phyloP scores from a whole-genome alignment of 2,113 vertebrate genomes.

The Murina feae region DNA sequence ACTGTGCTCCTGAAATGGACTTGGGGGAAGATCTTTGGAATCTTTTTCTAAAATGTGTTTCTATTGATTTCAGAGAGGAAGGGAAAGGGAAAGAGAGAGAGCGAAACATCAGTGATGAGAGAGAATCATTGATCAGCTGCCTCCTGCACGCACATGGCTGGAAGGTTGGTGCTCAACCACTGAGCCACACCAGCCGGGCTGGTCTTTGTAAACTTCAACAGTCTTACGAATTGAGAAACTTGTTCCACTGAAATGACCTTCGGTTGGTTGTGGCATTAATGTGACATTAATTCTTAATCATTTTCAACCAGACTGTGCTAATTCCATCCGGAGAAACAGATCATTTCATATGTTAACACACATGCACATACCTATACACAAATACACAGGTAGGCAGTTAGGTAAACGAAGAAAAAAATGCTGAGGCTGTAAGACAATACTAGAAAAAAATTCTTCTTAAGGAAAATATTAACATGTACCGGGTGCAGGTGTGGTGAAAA shows the following conservation, averaged over 20 bases:
- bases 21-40: background rate
- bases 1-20: background rate
- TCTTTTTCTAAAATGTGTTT: too few relatives aligned
- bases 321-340: background rate
- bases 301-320: background rate
- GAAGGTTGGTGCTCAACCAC: too few relatives aligned
- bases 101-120: too few relatives aligned
- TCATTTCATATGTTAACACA: background rate
- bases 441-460: background rate
- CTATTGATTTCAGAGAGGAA: too few relatives aligned
- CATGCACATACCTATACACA: background rate
- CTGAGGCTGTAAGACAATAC: background rate
- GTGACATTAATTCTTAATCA: background rate
- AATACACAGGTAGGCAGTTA: background rate
- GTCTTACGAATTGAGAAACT: background rate
- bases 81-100: too few relatives aligned
- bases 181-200: too few relatives aligned
- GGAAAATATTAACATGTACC: background rate
- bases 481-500: background rate
- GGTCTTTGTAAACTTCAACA: background rate
- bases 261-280: background rate
- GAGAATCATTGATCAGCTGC: too few relatives aligned
- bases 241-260: background rate
- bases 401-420: background rate
- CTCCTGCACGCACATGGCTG: too few relatives aligned